phyloP scores from a whole-genome alignment of 1,140 invertebrate genomes.

The Ylistrum balloti region DNA sequence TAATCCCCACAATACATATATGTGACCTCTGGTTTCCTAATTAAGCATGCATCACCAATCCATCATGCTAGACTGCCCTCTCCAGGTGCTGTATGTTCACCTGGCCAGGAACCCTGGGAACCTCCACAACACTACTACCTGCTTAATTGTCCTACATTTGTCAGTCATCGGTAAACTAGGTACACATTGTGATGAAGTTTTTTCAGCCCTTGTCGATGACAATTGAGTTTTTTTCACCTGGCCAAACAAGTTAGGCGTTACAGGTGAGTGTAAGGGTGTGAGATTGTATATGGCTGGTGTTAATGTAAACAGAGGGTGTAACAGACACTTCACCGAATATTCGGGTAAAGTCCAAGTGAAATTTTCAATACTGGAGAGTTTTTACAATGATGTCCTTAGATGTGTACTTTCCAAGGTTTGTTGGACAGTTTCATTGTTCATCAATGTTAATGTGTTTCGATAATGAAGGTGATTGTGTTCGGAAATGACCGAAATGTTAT shows the following conservation, averaged over 20 bases:
- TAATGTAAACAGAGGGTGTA: background rate
- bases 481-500: too few relatives aligned
- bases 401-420: too few relatives aligned
- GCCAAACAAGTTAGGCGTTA: background rate
- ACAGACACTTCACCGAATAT: background rate
- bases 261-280: background rate
- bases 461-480: background rate
- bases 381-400: background rate
- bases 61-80: background rate
- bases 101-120: conserved; percentile 9
- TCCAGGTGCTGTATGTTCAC: background rate
- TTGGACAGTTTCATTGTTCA: background rate
- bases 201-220: background rate
- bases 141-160: background rate
- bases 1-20: background rate
- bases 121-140: background rate
- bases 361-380: background rate
- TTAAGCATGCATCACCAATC: background rate
- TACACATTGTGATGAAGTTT: conserved; percentile 7
- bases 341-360: background rate
- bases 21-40: background rate
- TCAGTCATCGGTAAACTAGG: background rate
- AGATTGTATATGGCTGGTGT: background rate
- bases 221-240: background rate
- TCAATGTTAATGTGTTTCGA: too few relatives aligned